phyloP scores from a whole-genome alignment of 2,797 vertebrate species.

The Myotis pilosus region DNA sequence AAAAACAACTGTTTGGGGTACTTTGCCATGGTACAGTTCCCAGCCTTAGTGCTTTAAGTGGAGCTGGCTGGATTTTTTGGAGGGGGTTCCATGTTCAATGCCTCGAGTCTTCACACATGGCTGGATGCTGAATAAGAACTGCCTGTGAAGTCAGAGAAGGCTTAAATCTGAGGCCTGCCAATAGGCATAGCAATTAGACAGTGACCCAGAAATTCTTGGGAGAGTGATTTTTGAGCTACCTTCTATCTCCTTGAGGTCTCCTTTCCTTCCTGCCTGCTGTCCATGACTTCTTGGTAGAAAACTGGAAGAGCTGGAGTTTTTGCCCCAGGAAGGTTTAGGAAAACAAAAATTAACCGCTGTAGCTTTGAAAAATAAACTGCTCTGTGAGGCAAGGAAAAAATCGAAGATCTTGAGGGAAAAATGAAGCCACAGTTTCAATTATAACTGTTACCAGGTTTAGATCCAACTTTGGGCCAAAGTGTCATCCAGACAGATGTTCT shows the following conservation, averaged over 20 bases:
- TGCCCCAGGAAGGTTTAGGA: slow-evolving; percentile 76
- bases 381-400: slow-evolving; percentile 73
- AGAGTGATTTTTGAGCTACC: slow-evolving; percentile 86
- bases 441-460: slow-evolving; percentile 72
- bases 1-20: slow-evolving; percentile 77
- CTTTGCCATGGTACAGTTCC: slow-evolving; percentile 74
- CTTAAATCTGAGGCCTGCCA: slow-evolving; percentile 89
- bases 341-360: slow-evolving; percentile 72
- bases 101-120: slow-evolving; percentile 82
- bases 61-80: slow-evolving; percentile 43
- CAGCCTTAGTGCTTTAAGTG: slow-evolving; percentile 67
- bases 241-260: slow-evolving; percentile 81
- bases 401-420: slow-evolving; percentile 71
- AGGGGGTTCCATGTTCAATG: slow-evolving; percentile 56
- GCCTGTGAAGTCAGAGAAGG: slow-evolving; percentile 84
- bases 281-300: slow-evolving; percentile 68
- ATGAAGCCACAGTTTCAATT: slow-evolving; percentile 70
- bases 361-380: slow-evolving; percentile 78
- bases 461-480: slow-evolving; percentile 68
- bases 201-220: slow-evolving; percentile 94
- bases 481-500: slow-evolving; percentile 74
- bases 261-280: slow-evolving; percentile 67
- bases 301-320: slow-evolving; percentile 76
- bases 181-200: slow-evolving; percentile 94
- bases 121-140: slow-evolving; percentile 79